A percentile compares a stretch with the other conserved stretches of the same genome.
Evolutionary conservation across 2,113 vertebrate species (phyloP).

Genomic region (Mastomys coucha): DNA sequence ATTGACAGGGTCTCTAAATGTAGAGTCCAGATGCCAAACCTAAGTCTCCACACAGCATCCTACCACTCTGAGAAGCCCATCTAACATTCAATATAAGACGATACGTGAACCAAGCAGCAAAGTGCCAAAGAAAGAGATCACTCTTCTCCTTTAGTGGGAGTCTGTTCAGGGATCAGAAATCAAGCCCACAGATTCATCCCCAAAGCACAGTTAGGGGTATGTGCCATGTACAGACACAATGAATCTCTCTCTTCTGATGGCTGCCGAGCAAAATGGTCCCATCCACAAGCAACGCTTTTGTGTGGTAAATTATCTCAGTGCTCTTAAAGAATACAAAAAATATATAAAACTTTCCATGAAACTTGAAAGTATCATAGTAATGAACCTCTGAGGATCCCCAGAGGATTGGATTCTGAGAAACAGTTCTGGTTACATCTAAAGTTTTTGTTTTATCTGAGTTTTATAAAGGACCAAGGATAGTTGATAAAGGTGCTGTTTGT

Average conservation of each 20-base stretch:
- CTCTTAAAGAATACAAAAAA: neutral
- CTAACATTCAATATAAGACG: neutral
- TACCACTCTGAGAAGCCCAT: neutral
- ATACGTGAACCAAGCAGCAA: neutral
- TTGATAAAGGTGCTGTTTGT: neutral
- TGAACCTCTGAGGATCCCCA: neutral
- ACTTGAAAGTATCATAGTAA: neutral
- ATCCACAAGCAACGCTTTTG: neutral
- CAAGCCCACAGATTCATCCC: neutral
- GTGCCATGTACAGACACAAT: neutral
- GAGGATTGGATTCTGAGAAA: neutral
- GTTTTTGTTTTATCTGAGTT: constrained; percentile 28
- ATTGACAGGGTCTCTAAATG: neutral
- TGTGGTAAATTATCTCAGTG: neutral
- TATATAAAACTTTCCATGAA: neutral
- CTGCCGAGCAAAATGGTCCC: neutral
- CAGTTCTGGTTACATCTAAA: neutral
- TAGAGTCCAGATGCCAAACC: neutral
- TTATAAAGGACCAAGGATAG: neutral
- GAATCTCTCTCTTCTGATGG: neutral
- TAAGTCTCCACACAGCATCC: neutral
- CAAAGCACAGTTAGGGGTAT: neutral
- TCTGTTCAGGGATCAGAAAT: neutral
- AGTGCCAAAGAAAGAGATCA: neutral
- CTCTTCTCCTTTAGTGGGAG: neutral